Percentiles rank a stretch among this genome's conserved stretches.
These are phyloP conservation scores for Microtus pennsylvanicus DNA, from an alignment of 2,113 vertebrate species.

Conservation along the genomic window DNA sequence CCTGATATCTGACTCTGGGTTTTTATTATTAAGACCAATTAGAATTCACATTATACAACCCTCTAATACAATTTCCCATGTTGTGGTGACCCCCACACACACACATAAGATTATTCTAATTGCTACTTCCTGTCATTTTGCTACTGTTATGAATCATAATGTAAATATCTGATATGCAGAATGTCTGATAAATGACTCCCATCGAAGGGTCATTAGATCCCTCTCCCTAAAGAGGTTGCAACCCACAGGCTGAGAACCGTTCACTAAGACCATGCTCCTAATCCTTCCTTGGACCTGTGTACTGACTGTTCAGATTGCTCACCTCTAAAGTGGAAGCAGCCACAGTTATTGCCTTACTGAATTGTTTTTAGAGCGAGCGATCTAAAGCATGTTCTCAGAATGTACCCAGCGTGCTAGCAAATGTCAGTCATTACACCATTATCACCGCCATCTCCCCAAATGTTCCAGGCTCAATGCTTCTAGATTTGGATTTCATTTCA, in stretches of 20 bases:
- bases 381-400: not conserved
- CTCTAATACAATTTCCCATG: not conserved
- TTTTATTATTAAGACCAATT: too few species aligned
- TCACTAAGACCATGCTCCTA: too few species aligned
- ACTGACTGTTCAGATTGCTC: not conserved
- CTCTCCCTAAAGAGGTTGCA: not conserved
- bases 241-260: not conserved
- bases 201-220: not conserved
- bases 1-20: too few species aligned
- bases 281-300: too few species aligned
- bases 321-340: not conserved
- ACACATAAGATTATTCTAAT: not conserved
- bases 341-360: not conserved
- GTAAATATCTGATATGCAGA: not conserved
- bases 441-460: too few species aligned
- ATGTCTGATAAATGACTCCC: not conserved
- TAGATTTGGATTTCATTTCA: not conserved
- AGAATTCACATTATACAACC: too few species aligned
- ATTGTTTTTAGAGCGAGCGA: not conserved
- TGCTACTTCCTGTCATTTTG: not conserved
- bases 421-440: not conserved
- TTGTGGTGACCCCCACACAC: not conserved
- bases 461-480: not conserved
- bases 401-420: rapidly evolving
- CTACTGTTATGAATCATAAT: not conserved